Evolutionary conservation across 2,797 vertebrate species (phyloP).

Genomic region (Ammospiza maritima): DNA sequence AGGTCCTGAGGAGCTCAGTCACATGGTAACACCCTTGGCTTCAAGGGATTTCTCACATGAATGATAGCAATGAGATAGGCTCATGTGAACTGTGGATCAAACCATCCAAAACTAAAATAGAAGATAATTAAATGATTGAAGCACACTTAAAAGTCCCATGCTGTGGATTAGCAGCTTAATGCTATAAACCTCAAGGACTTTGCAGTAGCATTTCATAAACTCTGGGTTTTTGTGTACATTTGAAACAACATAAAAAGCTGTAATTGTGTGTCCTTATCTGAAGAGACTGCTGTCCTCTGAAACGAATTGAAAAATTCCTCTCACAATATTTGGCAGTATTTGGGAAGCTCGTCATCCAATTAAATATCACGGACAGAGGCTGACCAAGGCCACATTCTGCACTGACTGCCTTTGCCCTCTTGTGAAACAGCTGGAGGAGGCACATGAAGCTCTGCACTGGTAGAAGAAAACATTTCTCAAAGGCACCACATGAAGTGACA

Average conservation of each 20-base stretch:
- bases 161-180: background rate
- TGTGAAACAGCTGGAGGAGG: background rate
- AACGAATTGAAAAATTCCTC: background rate
- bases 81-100: background rate
- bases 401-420: background rate
- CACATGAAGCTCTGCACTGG: background rate
- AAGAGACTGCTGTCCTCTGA: background rate
- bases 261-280: background rate
- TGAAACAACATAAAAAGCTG: background rate
- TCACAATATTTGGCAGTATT: background rate
- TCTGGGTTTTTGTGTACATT: background rate
- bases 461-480: background rate
- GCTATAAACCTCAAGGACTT: background rate
- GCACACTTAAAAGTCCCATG: background rate
- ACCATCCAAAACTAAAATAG: background rate
- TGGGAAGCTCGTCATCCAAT: background rate
- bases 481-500: background rate
- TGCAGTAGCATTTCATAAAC: background rate
- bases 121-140: slow-evolving; percentile 13
- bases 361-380: background rate
- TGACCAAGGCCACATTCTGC: background rate
- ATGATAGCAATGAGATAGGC: background rate
- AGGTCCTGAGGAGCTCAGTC: background rate
- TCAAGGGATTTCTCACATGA: background rate
- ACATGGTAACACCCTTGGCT: background rate